Percentiles rank a stretch among this genome's conserved stretches.
Evolutionary conservation across 2,113 vertebrate species (phyloP).

Genomic region (Nipponia nippon): DNA sequence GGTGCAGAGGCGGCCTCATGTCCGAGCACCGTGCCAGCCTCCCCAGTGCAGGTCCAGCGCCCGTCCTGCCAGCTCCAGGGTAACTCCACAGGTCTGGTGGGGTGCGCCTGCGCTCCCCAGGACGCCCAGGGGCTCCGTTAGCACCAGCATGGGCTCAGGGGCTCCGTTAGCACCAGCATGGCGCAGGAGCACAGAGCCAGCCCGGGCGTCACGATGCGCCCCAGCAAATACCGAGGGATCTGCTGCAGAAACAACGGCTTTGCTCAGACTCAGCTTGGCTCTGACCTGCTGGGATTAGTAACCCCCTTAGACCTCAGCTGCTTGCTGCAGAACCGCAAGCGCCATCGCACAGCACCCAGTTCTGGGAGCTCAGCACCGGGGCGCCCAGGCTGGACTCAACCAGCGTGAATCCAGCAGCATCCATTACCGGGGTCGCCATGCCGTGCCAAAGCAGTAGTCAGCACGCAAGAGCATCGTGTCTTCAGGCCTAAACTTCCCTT

Average conservation of each 20-base stretch:
- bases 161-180: neutral
- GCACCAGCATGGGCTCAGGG: neutral
- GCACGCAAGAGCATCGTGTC: rapidly evolving
- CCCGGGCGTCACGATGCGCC: neutral
- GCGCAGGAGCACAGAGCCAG: too few relatives aligned
- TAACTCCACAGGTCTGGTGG: neutral
- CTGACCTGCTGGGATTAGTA: too few relatives aligned
- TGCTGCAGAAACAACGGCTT: neutral
- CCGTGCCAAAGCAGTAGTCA: neutral
- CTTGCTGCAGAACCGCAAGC: neutral
- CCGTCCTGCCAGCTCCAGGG: too few relatives aligned
- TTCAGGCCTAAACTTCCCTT: rapidly evolving
- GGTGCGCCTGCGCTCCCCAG: neutral
- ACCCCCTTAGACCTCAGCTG: neutral
- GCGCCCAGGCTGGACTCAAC: neutral
- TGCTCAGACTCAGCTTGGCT: neutral
- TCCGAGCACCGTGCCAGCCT: neutral
- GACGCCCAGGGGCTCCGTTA: neutral
- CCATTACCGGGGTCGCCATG: rapidly evolving
- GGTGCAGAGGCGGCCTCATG: neutral
- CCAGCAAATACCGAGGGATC: neutral
- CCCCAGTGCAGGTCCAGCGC: rapidly evolving
- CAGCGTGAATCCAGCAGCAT: neutral
- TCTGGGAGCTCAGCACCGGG: neutral
- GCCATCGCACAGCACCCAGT: neutral